Percentiles rank a stretch among this genome's conserved stretches.
Evolutionary conservation across 23 tunicate genomes (phyloP).

Genomic region (Halocynthia roretzi): DNA sequence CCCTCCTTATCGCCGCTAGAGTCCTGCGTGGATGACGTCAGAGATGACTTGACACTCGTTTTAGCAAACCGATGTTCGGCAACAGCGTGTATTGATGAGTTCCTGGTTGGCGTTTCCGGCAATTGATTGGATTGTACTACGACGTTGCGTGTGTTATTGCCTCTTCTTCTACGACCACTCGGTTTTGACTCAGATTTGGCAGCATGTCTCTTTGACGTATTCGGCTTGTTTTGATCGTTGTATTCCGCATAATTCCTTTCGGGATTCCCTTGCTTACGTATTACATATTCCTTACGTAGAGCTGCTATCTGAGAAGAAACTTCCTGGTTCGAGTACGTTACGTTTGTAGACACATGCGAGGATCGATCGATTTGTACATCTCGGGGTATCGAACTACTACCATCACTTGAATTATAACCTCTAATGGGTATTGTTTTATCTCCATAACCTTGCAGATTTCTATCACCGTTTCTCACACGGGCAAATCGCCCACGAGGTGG

Average conservation of each 20-base stretch:
- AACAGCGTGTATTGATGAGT: no score
- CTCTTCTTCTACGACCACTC: no score
- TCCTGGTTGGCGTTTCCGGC: no score
- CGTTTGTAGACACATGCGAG: conserved; percentile 8
- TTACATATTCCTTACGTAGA: conserved; percentile 12
- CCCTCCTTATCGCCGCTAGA: background rate
- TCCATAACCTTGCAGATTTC: background rate
- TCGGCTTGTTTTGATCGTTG: background rate
- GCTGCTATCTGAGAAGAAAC: conserved; percentile 8
- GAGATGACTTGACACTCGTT: background rate
- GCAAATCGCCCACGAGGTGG: background rate
- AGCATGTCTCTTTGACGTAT: background rate
- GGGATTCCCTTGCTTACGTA: background rate
- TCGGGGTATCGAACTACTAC: background rate
- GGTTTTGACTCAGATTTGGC: background rate
- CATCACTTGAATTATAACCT: no score
- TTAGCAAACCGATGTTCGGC: background rate
- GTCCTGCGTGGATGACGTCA: background rate
- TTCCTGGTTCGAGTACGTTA: background rate
- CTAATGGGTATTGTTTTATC: background rate
- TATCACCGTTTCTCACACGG: background rate
- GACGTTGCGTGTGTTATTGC: no score
- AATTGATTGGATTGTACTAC: no score
- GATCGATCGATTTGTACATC: conserved; percentile 9
- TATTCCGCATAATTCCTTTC: background rate